Evolutionary conservation across 53 echinoderm and acorn worm genomes (phyloP).

Genomic region (Paracentrotus lividus): DNA sequence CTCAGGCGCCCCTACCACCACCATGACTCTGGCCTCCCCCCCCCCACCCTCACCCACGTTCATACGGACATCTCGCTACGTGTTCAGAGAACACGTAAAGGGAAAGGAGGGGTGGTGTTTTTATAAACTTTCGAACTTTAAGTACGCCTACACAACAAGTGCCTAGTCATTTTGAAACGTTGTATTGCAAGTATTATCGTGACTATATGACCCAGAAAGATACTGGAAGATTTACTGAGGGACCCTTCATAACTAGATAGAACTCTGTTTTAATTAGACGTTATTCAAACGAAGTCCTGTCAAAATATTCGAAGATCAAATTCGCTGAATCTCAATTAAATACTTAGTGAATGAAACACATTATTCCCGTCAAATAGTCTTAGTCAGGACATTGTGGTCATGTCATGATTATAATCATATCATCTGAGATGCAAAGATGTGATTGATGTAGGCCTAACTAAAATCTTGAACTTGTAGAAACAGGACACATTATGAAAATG

Average conservation of each 20-base stretch:
- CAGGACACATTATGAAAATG: too few species aligned
- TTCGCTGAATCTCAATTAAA: too few species aligned
- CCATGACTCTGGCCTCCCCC: not conserved
- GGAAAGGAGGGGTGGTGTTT: constrained; percentile 44
- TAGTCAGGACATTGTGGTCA: not conserved
- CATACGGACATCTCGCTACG: not conserved
- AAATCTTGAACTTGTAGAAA: too few species aligned
- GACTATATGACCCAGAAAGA: too few species aligned
- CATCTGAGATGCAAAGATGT: not conserved
- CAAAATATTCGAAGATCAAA: too few species aligned
- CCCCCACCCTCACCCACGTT: not conserved
- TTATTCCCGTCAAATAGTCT: not conserved
- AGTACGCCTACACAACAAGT: constrained; percentile 19
- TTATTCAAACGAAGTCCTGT: too few species aligned
- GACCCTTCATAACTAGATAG: too few species aligned
- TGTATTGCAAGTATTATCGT: not conserved
- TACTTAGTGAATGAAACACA: too few species aligned
- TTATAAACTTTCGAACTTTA: constrained; percentile 10
- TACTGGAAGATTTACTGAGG: too few species aligned
- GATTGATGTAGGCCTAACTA: too few species aligned
- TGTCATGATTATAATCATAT: not conserved
- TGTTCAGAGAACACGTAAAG: not conserved
- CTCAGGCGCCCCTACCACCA: not conserved
- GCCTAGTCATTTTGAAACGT: not conserved
- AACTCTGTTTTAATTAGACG: too few species aligned